A percentile compares a stretch with the other conserved stretches of the same genome.
Conservation (phyloP, 2,888 invertebrate genomes). For the Oxyteleia sp. region DNA sequence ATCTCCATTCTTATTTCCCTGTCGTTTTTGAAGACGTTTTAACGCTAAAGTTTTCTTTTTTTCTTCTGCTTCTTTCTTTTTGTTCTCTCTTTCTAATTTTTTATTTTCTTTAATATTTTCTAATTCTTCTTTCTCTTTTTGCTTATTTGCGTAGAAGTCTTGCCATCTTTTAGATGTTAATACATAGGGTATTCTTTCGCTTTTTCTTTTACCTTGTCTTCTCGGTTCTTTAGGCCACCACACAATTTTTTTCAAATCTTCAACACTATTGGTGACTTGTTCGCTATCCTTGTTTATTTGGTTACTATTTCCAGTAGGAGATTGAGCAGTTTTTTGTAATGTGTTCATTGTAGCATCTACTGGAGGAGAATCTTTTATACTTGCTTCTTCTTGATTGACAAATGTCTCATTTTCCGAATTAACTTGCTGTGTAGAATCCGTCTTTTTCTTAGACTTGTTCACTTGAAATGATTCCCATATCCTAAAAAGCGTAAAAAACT, state of each 20-base stretch:
- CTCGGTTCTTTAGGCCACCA: constrained; percentile 15
- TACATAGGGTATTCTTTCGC: constrained; percentile 23
- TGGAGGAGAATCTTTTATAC: too few species aligned
- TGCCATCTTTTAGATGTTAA: constrained; percentile 30
- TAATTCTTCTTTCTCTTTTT: constrained; percentile 16
- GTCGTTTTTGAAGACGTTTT: neutral
- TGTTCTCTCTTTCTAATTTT: constrained; percentile 10
- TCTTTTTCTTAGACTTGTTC: too few species aligned
- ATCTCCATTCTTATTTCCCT: neutral
- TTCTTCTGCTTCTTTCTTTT: constrained; percentile 7
- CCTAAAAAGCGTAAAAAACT: constrained; percentile 27
- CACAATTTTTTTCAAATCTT: constrained; percentile 6
- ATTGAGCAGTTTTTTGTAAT: too few species aligned
- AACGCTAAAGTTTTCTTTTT: too few species aligned
- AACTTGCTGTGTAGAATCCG: too few species aligned
- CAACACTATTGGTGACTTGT: neutral
- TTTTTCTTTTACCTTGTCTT: constrained; percentile 24
- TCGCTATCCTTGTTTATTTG: constrained; percentile 1
- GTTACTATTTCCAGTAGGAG: too few species aligned
- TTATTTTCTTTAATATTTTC: constrained; percentile 10
- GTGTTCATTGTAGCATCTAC: too few species aligned
- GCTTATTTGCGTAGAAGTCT: constrained; percentile 14
- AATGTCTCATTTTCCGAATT: too few species aligned
- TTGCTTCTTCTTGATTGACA: too few species aligned
- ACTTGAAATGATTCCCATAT: constrained; percentile 26